Percentiles rank a stretch among this genome's conserved stretches.
phyloP scores from a whole-genome alignment of 2,888 invertebrate genomes.

The Catocala sponsa region DNA sequence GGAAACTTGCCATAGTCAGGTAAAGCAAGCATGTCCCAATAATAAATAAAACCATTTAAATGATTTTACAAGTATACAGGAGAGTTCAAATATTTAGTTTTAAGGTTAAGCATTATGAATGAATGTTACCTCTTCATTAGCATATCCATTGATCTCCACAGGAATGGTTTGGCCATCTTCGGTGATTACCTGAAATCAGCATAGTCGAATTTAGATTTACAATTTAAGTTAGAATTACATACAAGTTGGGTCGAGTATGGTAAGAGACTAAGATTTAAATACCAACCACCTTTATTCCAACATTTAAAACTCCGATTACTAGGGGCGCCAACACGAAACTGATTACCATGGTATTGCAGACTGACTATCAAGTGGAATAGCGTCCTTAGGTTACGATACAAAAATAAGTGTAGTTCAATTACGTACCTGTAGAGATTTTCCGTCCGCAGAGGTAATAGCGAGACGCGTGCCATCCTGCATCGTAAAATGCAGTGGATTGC shows the following conservation, averaged over 20 bases:
- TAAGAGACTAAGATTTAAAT: too few relatives aligned
- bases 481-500: slow-evolving; percentile 90
- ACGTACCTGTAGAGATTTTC: slow-evolving; percentile 77
- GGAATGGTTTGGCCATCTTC: slow-evolving; percentile 86
- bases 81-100: neutral
- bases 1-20: too few relatives aligned
- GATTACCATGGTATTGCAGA: too few relatives aligned
- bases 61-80: neutral
- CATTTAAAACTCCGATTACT: too few relatives aligned
- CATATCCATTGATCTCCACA: slow-evolving; percentile 79
- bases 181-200: slow-evolving; percentile 77
- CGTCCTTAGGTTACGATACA: neutral
- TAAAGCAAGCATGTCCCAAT: too few relatives aligned
- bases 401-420: neutral
- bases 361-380: too few relatives aligned
- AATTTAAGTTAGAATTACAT: too few relatives aligned
- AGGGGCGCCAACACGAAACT: too few relatives aligned
- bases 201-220: too few relatives aligned
- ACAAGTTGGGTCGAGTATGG: too few relatives aligned
- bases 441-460: slow-evolving; percentile 88
- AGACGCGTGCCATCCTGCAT: slow-evolving; percentile 91
- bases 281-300: too few relatives aligned
- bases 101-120: neutral
- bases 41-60: too few relatives aligned
- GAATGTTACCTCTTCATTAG: slow-evolving; percentile 68